phyloP scores from a whole-genome alignment of 1,140 invertebrate genomes.

The Eubasilissa regina region DNA sequence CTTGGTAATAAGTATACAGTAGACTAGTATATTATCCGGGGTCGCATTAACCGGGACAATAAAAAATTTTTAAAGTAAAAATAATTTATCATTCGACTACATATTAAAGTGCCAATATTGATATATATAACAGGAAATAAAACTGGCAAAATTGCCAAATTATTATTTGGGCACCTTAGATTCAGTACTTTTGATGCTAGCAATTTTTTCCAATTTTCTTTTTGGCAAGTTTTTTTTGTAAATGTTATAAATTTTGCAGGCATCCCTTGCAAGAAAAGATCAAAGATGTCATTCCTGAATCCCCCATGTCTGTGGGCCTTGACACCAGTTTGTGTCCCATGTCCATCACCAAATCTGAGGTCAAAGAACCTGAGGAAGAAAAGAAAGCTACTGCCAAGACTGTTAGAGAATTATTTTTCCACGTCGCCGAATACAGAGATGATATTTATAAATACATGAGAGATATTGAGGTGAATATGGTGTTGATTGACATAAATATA shows the following conservation, averaged over 20 bases:
- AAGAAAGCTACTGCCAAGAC: slow-evolving; percentile 66
- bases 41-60: too few species aligned
- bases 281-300: slow-evolving; percentile 65
- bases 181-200: too few species aligned
- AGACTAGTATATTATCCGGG: too few species aligned
- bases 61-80: too few species aligned
- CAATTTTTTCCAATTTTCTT: too few species aligned
- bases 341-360: slow-evolving; percentile 64
- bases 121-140: too few species aligned
- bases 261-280: slow-evolving; percentile 65
- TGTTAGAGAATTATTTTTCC: slow-evolving; percentile 74
- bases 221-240: too few species aligned
- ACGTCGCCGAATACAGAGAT: slow-evolving; percentile 83
- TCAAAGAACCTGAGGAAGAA: slow-evolving; percentile 66
- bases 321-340: slow-evolving; percentile 67
- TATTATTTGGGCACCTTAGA: too few species aligned
- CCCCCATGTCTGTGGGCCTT: slow-evolving; percentile 67
- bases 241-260: slow-evolving; percentile 52
- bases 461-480: slow-evolving; percentile 79
- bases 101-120: too few species aligned
- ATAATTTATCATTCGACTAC: too few species aligned
- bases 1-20: too few species aligned
- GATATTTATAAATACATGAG: slow-evolving; percentile 89
- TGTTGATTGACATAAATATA: neutral
- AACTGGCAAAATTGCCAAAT: too few species aligned